Base-by-base conservation (phyloP, 2,113 vertebrate species). In the Vulpes lagopus region DNA sequence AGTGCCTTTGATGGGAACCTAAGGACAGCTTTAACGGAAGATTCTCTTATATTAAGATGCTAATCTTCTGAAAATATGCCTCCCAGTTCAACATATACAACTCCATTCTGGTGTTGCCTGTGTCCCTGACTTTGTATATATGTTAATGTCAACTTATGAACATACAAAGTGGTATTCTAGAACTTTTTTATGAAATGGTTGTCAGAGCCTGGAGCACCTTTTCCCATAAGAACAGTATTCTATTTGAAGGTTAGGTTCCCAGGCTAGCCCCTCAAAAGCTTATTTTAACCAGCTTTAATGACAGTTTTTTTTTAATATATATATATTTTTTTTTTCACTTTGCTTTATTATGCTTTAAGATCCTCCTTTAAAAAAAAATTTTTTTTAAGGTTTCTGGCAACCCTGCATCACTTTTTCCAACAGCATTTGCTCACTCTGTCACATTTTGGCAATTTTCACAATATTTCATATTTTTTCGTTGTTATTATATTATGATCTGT, bases 61-160 rank as follows among this genome's bases (percentile, higher is more conserved):
- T 65, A 51, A 85, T 96, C 19, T 67, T 96, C 71, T 91, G 57
- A 76, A 95, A 92, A 87, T 65, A 80, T 74, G 23, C 38, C 5
- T 94, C 57, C 32, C 55, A 55, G 20, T 91, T 93, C n/a, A 73
- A 71, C 67, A 71, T 30, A 76, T 49, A 35, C 19, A 93, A 76
- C 25, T 78, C 86, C 65, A 5, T 91, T 91, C 38, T 96, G 25
- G 64, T 91, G 1, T 73, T 96, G 27, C 14, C 35, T 92, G 59
- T 96, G 30, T 89, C 17, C 53, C 88, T 96, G 59, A 87, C 23
- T 60, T 80, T 57, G 11, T 80, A 14, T 83, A 73, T 85, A 49
- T 51, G 30, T 74, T 88, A 59, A 69, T 89, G 53, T 79, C 30
- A 79, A 19, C 10, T 89, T 96, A 83, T 19, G 92, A 94, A 89